Evolutionary conservation across 2,797 vertebrate genomes (phyloP).

Genomic region (Manis javanica): DNA sequence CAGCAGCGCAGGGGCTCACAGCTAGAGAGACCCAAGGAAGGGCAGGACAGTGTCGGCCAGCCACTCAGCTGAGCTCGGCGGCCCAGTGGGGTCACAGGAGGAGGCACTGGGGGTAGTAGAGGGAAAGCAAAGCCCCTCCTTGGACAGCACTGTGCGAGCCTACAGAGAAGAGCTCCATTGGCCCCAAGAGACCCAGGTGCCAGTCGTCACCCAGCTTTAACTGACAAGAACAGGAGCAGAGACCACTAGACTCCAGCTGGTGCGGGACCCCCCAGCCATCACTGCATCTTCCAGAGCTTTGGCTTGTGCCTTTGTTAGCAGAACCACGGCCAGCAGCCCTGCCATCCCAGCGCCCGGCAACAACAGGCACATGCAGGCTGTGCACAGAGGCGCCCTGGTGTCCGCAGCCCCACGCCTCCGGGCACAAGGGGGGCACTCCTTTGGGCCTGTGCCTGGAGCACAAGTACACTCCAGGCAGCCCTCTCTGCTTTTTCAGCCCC

Average conservation of each 20-base stretch:
- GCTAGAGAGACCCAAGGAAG: neutral
- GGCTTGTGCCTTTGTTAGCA: neutral
- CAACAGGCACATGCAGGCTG: neutral
- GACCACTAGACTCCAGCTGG: neutral
- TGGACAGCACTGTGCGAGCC: neutral
- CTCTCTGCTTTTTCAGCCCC: neutral
- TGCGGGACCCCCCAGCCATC: neutral
- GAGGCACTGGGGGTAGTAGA: neutral
- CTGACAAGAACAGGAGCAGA: neutral
- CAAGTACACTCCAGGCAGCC: neutral
- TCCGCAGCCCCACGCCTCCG: too few species aligned
- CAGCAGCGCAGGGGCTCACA: neutral
- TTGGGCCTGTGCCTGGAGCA: too few species aligned
- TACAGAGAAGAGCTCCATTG: neutral
- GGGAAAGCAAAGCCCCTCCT: neutral
- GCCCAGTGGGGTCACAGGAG: neutral
- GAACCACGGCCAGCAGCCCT: neutral
- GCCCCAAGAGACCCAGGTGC: neutral
- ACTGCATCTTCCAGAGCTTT: neutral
- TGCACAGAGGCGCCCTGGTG: neutral
- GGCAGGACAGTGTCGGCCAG: neutral
- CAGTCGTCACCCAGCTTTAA: neutral
- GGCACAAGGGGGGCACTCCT: neutral
- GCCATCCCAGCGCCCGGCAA: neutral
- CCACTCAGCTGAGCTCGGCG: neutral